Conservation (phyloP, 2,797 vertebrate genomes). For the Pangasius krempfi region DNA sequence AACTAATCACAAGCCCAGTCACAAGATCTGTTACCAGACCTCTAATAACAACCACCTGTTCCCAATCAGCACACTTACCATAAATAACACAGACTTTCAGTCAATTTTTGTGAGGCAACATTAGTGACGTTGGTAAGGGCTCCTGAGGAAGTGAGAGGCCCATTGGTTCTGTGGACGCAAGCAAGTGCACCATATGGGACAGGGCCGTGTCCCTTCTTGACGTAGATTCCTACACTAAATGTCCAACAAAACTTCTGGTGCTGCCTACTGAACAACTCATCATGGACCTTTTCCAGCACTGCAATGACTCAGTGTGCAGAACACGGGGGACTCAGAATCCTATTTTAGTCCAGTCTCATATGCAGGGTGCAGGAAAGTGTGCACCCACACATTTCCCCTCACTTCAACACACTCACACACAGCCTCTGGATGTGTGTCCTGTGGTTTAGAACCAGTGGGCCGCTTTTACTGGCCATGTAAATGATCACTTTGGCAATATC, state of each 20-base stretch:
- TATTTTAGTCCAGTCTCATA: conserved; percentile 5
- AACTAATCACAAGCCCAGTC: neutral
- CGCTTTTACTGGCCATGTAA: neutral
- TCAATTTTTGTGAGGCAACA: neutral
- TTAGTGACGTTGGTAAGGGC: neutral
- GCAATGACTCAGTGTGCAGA: conserved; percentile 18
- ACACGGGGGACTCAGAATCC: neutral
- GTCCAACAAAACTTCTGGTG: neutral
- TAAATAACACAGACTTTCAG: neutral
- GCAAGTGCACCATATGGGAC: neutral
- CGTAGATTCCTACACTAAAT: neutral
- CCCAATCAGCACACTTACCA: neutral
- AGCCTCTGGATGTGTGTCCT: neutral
- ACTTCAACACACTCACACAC: neutral
- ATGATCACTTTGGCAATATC: neutral
- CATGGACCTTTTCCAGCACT: neutral
- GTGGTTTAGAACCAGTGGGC: neutral
- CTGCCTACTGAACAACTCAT: neutral
- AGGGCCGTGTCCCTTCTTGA: neutral
- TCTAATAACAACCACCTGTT: neutral
- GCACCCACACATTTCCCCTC: conserved; percentile 25
- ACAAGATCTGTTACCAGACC: neutral
- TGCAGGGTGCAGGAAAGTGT: conserved; percentile 2
- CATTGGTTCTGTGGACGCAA: neutral
- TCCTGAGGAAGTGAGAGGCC: neutral